Base-by-base conservation (phyloP, 2,797 vertebrate species). In the Spea hammondii region DNA sequence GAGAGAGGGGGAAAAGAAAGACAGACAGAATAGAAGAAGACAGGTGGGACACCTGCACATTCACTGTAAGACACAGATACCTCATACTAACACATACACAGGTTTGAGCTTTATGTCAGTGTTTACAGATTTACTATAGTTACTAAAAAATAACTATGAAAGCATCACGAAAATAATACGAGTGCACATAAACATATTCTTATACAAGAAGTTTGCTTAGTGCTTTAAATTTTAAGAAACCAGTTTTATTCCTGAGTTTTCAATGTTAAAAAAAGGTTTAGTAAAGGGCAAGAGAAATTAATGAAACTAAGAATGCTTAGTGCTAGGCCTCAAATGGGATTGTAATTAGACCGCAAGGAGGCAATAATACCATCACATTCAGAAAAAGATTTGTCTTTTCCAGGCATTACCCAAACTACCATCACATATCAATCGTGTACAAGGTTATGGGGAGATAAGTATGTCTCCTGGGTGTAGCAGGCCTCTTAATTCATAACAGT, bases 301-400 rank as follows among this genome's bases (percentile, higher is more conserved):
- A 74, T 54, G 17, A 68, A 59, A 78, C n/a, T 65, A 68, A 59
- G 55, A 10, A 32, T 47, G 60, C 48, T 62, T 64, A 60, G 45
- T 62, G 51, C 47, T 46, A 2, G 53, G 8, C 49, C 65, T 55
- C 12, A 59, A 69, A 74, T 74, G 49, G 54, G 66, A 79, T 69
- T 79, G 72, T 69, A 74, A 79, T 79, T 74, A n/a, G 54, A 60
- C 71, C 12, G 14, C 64, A 79, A 60, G 62, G 64, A 50, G 65
- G 55, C 78, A 76, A 51, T 14, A 66, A 72, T 12, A 66, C 46
- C 17, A 67, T 72, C 47, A 76, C 17, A 59, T 67, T 60, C 47
- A 51, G 10, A 45, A 55, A 75, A 70, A 57, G 71, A 71, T 57
- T 13, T 55, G 66, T n/a, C 59, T 57, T 44, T 76, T 80, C 48